These are phyloP conservation scores for Tapirus indicus DNA, from an alignment of 2,797 vertebrate species.

Conservation along the genomic window DNA sequence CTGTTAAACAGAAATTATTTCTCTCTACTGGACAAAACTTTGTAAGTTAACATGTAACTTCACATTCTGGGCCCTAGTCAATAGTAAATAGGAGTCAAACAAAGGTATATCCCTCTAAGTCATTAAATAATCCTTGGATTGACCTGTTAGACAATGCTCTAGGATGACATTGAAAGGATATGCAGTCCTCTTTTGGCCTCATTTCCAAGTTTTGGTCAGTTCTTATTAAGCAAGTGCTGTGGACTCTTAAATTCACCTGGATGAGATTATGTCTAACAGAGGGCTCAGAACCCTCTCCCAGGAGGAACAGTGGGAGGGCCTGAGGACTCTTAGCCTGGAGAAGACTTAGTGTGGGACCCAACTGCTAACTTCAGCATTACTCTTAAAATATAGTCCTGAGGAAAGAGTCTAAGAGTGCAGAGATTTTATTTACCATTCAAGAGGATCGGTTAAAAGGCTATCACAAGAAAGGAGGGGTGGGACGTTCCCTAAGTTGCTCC, in stretches of 20 bases:
- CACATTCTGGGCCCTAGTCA: neutral
- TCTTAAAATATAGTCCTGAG: neutral
- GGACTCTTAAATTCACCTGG: neutral
- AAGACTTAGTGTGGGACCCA: neutral
- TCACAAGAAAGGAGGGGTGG: neutral
- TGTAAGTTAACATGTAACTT: neutral
- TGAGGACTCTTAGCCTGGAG: neutral
- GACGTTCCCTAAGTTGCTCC: neutral
- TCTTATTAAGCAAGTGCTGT: neutral
- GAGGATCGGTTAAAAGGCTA: neutral
- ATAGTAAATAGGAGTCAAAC: constrained; percentile 11
- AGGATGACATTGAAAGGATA: neutral
- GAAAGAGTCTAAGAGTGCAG: neutral
- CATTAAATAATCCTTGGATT: neutral
- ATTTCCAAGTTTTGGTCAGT: neutral
- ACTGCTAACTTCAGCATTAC: neutral
- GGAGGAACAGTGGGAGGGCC: neutral
- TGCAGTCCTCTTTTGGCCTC: neutral
- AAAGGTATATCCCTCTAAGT: neutral
- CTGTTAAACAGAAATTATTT: neutral
- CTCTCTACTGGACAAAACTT: neutral
- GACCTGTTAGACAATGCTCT: neutral
- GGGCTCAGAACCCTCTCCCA: neutral
- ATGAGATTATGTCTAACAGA: neutral
- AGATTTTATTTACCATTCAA: neutral